Conservation (phyloP, 2,797 vertebrate genomes). For the Tamandua tetradactyla region DNA sequence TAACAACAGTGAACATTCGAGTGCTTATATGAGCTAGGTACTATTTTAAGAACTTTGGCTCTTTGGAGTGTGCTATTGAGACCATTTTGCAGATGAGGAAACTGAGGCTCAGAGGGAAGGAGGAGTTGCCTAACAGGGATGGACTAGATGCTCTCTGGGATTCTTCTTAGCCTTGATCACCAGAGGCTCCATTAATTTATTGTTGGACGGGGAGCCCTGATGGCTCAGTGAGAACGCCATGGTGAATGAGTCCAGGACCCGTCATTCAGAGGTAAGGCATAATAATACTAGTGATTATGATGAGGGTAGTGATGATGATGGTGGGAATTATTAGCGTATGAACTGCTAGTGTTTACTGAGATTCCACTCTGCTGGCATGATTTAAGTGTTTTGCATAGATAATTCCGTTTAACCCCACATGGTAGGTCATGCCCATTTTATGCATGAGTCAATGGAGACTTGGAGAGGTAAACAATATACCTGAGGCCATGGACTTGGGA, state of each 20-base stretch:
- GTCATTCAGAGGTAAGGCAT: fast-evolving
- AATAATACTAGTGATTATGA: fast-evolving
- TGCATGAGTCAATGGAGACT: not conserved
- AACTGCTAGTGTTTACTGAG: not conserved
- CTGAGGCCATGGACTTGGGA: not conserved
- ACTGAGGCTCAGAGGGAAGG: not conserved
- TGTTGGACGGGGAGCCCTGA: fast-evolving
- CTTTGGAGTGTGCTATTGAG: not conserved
- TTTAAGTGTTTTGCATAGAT: not conserved
- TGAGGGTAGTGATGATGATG: fast-evolving
- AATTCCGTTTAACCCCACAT: not conserved
- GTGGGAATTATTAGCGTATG: not conserved
- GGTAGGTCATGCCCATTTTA: not conserved
- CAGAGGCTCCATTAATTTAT: not conserved
- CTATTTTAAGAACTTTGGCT: not conserved
- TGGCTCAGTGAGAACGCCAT: not conserved
- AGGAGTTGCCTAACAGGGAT: not conserved
- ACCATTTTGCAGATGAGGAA: not conserved
- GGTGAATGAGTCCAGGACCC: no score
- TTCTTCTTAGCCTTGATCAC: not conserved
- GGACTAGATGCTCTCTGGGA: not conserved
- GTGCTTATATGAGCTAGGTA: not conserved
- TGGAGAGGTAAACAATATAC: not conserved
- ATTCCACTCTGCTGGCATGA: not conserved
- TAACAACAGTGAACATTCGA: not conserved